These are phyloP conservation scores for Cottus gobio DNA, from an alignment of 2,113 vertebrate species.

Conservation along the genomic window DNA sequence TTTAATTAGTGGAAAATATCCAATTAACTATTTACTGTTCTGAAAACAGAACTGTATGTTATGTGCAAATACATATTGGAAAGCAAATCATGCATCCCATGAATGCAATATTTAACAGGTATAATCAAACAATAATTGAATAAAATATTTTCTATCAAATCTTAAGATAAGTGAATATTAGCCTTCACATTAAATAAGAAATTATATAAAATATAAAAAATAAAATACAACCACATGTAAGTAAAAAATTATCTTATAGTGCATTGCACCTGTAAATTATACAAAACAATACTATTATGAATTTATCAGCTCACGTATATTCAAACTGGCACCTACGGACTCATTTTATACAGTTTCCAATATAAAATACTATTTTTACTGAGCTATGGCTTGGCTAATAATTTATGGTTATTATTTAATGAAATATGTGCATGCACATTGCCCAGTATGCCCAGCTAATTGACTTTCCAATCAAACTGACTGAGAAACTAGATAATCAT, in stretches of 20 bases:
- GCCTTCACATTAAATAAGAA: neutral
- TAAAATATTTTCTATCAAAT: neutral
- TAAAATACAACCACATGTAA: too few species aligned
- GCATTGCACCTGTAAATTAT: too few species aligned
- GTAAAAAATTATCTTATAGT: too few species aligned
- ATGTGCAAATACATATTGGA: too few species aligned
- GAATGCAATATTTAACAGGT: too few species aligned
- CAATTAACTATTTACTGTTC: conserved; percentile 20
- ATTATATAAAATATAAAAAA: neutral
- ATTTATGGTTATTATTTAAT: neutral
- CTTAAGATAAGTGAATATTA: neutral
- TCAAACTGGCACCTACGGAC: neutral
- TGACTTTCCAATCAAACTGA: too few species aligned
- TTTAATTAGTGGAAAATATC: conserved; percentile 34
- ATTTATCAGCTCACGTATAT: neutral
- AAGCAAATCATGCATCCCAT: too few species aligned
- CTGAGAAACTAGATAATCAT: too few species aligned
- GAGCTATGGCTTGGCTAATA: neutral
- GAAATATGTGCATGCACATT: too few species aligned
- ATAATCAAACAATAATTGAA: neutral
- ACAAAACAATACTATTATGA: neutral
- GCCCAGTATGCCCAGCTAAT: too few species aligned
- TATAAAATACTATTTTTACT: too few species aligned
- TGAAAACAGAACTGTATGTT: neutral
- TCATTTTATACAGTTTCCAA: too few species aligned